Conservation (phyloP, 2,113 vertebrate genomes). For the Pyxicephalus adspersus region DNA sequence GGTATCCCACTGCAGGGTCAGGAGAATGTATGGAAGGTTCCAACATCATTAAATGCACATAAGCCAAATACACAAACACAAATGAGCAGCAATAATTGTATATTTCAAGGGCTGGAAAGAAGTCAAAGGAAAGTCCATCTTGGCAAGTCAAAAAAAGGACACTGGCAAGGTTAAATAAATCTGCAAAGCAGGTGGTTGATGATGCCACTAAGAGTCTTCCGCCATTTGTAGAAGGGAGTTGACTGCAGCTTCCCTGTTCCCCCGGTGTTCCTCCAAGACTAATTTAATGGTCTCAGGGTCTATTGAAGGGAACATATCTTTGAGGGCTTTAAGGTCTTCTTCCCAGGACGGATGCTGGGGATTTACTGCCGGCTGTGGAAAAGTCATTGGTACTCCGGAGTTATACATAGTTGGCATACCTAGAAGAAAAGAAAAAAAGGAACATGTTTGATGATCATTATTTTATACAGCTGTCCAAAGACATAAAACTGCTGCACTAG, state of each 20-base stretch:
- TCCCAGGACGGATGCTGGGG: constrained; percentile 80
- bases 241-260: constrained; percentile 90
- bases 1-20: neutral
- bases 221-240: constrained; percentile 96
- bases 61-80: constrained; percentile 32
- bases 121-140: constrained; percentile 63
- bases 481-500: too few relatives aligned
- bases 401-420: constrained; percentile 89
- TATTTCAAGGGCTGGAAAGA: constrained; percentile 10
- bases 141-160: constrained; percentile 58
- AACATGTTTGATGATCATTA: neutral
- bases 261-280: constrained; percentile 92
- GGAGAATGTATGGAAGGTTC: neutral
- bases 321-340: constrained; percentile 90
- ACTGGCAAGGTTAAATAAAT: constrained; percentile 4
- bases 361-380: constrained; percentile 76
- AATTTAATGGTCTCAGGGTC: constrained; percentile 92
- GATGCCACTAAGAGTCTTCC: constrained; percentile 84
- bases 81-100: constrained; percentile 37
- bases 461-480: neutral
- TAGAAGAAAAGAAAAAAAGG: constrained; percentile 55
- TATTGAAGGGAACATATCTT: constrained; percentile 98
- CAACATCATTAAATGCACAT: neutral
- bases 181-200: neutral
- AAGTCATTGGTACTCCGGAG: constrained; percentile 86